phyloP scores from a whole-genome alignment of 2,888 invertebrate species.

The Strigamia transsilvanica region DNA sequence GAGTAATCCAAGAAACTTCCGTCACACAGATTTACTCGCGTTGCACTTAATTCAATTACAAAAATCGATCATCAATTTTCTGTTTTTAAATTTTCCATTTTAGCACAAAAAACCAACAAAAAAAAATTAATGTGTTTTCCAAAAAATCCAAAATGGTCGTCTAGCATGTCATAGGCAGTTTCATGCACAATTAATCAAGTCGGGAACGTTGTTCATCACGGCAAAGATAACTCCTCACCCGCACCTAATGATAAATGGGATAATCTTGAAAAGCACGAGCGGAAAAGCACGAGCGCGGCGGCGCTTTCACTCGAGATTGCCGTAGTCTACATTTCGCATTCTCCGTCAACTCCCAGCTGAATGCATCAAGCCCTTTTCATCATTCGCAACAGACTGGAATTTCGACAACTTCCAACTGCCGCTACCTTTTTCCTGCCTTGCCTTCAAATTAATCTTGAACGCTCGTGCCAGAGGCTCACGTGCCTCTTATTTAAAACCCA shows the following conservation, averaged over 20 bases:
- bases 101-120: background rate
- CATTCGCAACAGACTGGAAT: constrained; percentile 34
- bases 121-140: background rate
- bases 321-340: constrained; percentile 5
- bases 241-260: constrained; percentile 34
- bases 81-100: background rate
- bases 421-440: background rate
- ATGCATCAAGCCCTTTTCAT: constrained; percentile 13
- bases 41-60: constrained; percentile 3
- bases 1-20: background rate
- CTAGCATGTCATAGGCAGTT: background rate
- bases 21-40: background rate
- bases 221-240: constrained; percentile 21
- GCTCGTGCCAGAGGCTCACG: background rate
- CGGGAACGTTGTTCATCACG: constrained; percentile 26
- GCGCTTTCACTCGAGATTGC: constrained; percentile 19
- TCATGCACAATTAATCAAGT: constrained; percentile 34
- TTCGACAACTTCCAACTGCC: background rate
- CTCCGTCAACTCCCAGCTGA: constrained; percentile 2
- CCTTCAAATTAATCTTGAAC: background rate
- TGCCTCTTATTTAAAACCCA: constrained; percentile 11
- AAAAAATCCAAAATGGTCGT: background rate
- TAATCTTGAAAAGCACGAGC: constrained; percentile 16
- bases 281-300: constrained; percentile 9
- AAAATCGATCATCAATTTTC: background rate